Base-by-base conservation (phyloP, 2,113 vertebrate species). In the Psephotus haematonotus region DNA sequence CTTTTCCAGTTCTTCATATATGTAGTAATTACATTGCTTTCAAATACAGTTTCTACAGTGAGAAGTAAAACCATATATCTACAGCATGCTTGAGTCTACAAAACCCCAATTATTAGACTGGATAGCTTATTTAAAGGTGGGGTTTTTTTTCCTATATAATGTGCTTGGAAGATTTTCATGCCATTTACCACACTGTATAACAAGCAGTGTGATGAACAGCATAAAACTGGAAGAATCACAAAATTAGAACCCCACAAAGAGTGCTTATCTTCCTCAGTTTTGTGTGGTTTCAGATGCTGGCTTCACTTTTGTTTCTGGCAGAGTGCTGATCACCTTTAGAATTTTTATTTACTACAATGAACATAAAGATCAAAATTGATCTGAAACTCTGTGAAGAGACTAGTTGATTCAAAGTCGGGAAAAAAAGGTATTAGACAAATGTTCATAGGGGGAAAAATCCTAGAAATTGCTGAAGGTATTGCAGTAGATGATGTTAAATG, bases 1-100 rank as follows among this genome's bases (percentile, higher is more conserved):
- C 31, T 75, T 86, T 95, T 97, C 72, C 64, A 75, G 86, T 89
- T 95, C 82, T 94, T 90, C 92, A 64, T 90, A 31, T 92, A 86
- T 63, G 37, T 44, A 92, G 43, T 94, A 97, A 97, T 97, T 96
- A 69, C 37, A 90, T 95, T 96, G 94, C 52, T 57, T 92, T 95
- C 91, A 91, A 93, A 86, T 76, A 86, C 27, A 65, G 25, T 96
- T 92, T 95, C 82, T 84, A 59, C 47, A 75, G 41, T 72, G 55
- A 75, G 83, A 96, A 92, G 52, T 74, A 93, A 83, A 67, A 63
- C 28, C 90, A 31, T 27, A 71, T n/a, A 86, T 67, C 43, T 91
- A 53, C 17, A 93, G 25, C 20, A 75, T 70, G 60, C 46, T 91
- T 59, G 33, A 63, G 47, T 71, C 37, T 92, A 81, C 31, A 47